phyloP scores from a whole-genome alignment of 2,113 vertebrate genomes.

The Serinus canaria region DNA sequence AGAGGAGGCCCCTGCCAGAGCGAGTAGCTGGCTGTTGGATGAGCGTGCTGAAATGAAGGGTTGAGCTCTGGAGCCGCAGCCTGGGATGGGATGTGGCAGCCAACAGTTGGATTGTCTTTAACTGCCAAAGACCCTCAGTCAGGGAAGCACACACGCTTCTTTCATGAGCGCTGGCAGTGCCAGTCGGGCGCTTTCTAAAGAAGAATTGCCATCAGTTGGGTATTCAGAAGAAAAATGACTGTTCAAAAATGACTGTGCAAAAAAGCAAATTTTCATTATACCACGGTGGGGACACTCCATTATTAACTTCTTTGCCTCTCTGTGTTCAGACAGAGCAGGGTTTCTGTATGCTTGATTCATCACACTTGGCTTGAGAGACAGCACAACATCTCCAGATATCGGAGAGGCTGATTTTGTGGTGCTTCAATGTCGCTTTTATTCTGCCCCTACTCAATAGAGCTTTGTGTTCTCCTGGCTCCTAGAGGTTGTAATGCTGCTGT shows the following conservation, averaged over 20 bases:
- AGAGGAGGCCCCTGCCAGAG: neutral
- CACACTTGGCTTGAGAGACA: conserved; percentile 57
- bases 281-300: conserved; percentile 15
- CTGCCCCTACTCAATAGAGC: conserved; percentile 26
- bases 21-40: neutral
- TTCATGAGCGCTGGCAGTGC: conserved; percentile 46
- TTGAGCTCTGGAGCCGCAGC: neutral
- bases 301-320: conserved; percentile 54
- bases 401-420: conserved; percentile 39
- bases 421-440: conserved; percentile 63
- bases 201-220: conserved; percentile 53
- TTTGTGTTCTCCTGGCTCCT: conserved; percentile 30
- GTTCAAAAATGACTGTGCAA: conserved; percentile 57
- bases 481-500: neutral
- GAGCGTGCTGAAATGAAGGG: neutral
- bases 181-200: neutral
- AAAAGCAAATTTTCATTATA: conserved; percentile 49
- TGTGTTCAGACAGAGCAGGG: conserved; percentile 38
- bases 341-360: conserved; percentile 56
- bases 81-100: conserved; percentile 31
- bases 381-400: conserved; percentile 56
- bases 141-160: conserved; percentile 40
- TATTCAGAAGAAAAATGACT: conserved; percentile 54
- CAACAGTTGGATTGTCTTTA: conserved; percentile 22
- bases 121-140: conserved; percentile 50